These are phyloP conservation scores for Drosophila meridionalis DNA, from an alignment of 2,888 invertebrate genomes.

Conservation along the genomic window DNA sequence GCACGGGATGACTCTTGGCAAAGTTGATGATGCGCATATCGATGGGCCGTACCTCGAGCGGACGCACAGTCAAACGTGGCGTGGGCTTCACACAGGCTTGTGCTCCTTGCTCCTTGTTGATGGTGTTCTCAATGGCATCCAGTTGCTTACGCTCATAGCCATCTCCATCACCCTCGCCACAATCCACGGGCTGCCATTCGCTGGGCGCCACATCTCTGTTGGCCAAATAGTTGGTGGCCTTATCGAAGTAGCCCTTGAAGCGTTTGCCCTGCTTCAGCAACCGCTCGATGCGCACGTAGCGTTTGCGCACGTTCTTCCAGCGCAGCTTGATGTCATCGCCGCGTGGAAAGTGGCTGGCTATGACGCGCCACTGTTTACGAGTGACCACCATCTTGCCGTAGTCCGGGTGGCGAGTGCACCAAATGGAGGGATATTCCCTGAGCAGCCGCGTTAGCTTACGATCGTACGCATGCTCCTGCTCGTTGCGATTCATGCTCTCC, in stretches of 20 bases:
- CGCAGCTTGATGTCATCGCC: slow-evolving; percentile 80
- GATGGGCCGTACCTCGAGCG: slow-evolving; percentile 73
- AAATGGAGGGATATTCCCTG: slow-evolving; percentile 81
- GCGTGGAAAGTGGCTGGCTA: slow-evolving; percentile 74
- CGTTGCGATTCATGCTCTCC: slow-evolving; percentile 81
- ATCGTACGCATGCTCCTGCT: slow-evolving; percentile 79
- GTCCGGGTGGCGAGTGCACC: slow-evolving; percentile 82
- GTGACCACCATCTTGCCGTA: slow-evolving; percentile 81
- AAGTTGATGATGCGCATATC: slow-evolving; percentile 81
- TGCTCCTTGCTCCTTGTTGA: slow-evolving; percentile 41
- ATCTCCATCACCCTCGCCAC: slow-evolving; percentile 80
- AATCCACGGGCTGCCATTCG: slow-evolving; percentile 77
- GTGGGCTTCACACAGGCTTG: background rate
- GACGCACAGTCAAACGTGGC: slow-evolving; percentile 44
- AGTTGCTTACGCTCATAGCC: slow-evolving; percentile 73
- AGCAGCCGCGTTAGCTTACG: slow-evolving; percentile 79
- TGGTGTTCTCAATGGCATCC: slow-evolving; percentile 76
- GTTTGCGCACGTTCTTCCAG: slow-evolving; percentile 82
- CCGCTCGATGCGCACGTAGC: slow-evolving; percentile 77
- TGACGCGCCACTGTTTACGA: slow-evolving; percentile 82
- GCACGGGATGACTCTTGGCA: slow-evolving; percentile 82
- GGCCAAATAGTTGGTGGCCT: slow-evolving; percentile 80
- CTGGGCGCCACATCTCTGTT: slow-evolving; percentile 74
- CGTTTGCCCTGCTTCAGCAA: slow-evolving; percentile 78
- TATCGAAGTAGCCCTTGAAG: slow-evolving; percentile 82